Conservation (phyloP, 2,113 vertebrate genomes). For the Casuarius casuarius region DNA sequence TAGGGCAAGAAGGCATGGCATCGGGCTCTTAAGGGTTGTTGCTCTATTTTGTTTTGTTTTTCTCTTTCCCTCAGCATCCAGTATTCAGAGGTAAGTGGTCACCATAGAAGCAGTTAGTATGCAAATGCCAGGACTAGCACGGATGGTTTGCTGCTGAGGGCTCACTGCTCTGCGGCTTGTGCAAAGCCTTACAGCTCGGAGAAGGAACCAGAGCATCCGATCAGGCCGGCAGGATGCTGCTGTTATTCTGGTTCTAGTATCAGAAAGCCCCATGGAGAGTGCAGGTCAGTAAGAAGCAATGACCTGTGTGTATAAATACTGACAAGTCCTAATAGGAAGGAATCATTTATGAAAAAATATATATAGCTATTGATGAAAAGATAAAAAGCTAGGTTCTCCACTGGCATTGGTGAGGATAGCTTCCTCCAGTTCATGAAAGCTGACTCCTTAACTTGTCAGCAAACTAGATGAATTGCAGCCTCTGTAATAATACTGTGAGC, state of each 20-base stretch:
- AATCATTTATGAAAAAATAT: background rate
- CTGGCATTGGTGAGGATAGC: background rate
- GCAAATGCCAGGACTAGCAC: background rate
- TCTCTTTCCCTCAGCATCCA: background rate
- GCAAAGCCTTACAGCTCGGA: background rate
- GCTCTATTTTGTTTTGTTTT: background rate
- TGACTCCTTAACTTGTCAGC: background rate
- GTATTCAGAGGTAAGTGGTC: background rate
- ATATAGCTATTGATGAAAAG: background rate
- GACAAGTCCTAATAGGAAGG: background rate
- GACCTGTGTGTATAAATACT: background rate
- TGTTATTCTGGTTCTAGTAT: background rate
- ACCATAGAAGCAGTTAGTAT: background rate
- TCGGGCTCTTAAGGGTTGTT: background rate
- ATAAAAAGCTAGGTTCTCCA: background rate
- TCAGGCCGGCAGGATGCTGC: background rate
- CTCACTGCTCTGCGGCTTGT: background rate
- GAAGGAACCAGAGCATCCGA: background rate
- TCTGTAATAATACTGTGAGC: background rate
- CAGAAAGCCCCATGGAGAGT: background rate
- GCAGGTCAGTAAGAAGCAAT: background rate
- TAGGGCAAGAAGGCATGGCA: background rate
- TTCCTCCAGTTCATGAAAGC: background rate
- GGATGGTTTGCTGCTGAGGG: background rate
- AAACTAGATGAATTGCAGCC: background rate